Percentiles rank a stretch among this genome's conserved stretches.
phyloP scores from a whole-genome alignment of 2,113 vertebrate genomes.

The Cavia aperea region DNA sequence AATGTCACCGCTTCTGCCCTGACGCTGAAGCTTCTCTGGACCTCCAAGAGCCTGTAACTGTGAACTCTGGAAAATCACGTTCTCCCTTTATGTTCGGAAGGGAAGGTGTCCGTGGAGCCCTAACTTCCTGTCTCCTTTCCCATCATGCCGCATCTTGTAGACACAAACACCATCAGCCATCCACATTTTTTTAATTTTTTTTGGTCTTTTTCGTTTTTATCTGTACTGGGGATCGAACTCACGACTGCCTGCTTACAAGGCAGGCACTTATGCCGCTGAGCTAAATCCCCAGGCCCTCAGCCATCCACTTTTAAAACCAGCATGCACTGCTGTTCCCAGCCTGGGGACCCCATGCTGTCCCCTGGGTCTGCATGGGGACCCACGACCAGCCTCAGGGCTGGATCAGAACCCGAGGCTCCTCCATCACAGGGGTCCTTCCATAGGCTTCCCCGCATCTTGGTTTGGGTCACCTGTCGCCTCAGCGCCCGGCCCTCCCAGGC shows the following conservation, averaged over 20 bases:
- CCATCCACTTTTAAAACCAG: neutral
- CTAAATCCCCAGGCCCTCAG: neutral
- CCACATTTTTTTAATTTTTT: neutral
- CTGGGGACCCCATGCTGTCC: neutral
- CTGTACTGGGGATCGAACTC: too few relatives aligned
- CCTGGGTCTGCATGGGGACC: neutral
- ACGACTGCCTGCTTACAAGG: too few relatives aligned
- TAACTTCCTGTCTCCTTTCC: slow-evolving; percentile 17
- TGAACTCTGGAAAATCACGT: slow-evolving; percentile 2
- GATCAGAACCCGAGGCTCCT: neutral
- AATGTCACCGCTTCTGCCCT: neutral
- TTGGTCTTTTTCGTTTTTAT: too few relatives aligned
- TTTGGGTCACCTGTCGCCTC: neutral
- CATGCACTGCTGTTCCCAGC: rapidly evolving
- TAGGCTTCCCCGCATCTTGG: neutral
- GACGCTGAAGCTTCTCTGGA: neutral
- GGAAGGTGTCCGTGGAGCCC: neutral
- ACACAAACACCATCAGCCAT: rapidly evolving
- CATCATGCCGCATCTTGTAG: neutral
- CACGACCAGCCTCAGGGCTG: neutral
- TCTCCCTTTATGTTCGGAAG: neutral
- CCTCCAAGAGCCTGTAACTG: neutral
- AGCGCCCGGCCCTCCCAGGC: neutral
- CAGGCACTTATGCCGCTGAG: too few relatives aligned
- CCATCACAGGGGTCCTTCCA: neutral